Evolutionary conservation across 2,113 vertebrate genomes (phyloP).

Genomic region (Heterotilapia buettikoferi): DNA sequence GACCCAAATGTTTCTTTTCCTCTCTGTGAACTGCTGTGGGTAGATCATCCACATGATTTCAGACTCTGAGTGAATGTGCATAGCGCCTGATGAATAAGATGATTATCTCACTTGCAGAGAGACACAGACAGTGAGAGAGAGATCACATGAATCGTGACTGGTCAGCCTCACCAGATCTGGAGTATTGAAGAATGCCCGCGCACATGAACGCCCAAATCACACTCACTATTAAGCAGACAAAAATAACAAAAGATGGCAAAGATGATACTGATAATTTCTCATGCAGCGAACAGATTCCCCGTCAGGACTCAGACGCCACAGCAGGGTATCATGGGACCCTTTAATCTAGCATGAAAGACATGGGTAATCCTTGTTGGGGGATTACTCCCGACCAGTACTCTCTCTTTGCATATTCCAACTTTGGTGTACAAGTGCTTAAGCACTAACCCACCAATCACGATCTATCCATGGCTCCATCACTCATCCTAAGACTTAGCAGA

Average conservation of each 20-base stretch:
- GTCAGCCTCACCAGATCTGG: slow-evolving; percentile 1
- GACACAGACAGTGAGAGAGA: not conserved
- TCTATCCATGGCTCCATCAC: slow-evolving; percentile 7
- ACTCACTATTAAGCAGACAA: not conserved
- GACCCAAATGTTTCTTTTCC: slow-evolving; percentile 62
- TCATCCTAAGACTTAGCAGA: slow-evolving; percentile 36
- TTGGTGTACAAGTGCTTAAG: slow-evolving; percentile 38
- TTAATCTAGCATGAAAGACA: slow-evolving; percentile 62
- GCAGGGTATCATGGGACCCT: slow-evolving; percentile 38
- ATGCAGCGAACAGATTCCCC: slow-evolving; percentile 15
- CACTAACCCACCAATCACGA: slow-evolving; percentile 36
- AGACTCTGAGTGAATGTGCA: not conserved
- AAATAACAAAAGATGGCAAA: not conserved
- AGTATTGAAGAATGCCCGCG: not conserved
- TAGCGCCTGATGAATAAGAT: not conserved
- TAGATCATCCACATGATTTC: slow-evolving; percentile 25
- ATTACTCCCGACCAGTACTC: slow-evolving; percentile 46
- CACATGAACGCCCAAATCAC: not conserved
- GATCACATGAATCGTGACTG: not conserved
- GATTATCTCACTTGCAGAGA: slow-evolving; percentile 29
- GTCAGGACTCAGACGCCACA: not conserved
- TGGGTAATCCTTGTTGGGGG: slow-evolving; percentile 58
- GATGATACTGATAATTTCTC: slow-evolving; percentile 15
- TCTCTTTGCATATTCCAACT: slow-evolving; percentile 34
- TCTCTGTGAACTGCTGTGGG: slow-evolving; percentile 33